phyloP scores from a whole-genome alignment of 2,113 vertebrate genomes.

The Istiophorus platypterus region DNA sequence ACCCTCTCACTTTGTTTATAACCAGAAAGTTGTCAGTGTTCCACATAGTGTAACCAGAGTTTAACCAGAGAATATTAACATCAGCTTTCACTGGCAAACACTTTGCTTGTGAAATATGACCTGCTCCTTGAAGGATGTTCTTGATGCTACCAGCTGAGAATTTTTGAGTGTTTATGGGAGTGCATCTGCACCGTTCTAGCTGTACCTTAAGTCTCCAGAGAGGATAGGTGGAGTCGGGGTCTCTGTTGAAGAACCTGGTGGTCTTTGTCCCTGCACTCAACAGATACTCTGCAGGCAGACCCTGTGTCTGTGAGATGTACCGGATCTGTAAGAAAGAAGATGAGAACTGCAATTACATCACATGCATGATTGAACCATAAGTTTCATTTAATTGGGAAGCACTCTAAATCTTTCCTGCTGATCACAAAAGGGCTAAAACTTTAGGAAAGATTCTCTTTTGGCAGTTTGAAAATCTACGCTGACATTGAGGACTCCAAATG shows the following conservation, averaged over 20 bases:
- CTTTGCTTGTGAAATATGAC: background rate
- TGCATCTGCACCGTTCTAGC: background rate
- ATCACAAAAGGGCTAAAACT: slow-evolving; percentile 21
- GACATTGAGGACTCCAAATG: slow-evolving; percentile 35
- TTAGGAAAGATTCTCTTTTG: slow-evolving; percentile 23
- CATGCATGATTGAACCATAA: slow-evolving; percentile 23
- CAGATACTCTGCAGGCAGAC: slow-evolving; percentile 97
- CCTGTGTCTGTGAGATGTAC: slow-evolving; percentile 99
- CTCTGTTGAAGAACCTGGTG: slow-evolving; percentile 99
- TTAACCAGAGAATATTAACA: slow-evolving; percentile 25
- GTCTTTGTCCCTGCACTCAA: slow-evolving; percentile 99
- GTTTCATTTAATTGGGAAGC: background rate
- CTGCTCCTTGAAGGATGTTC: background rate
- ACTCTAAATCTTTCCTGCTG: background rate
- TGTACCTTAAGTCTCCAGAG: slow-evolving; percentile 98
- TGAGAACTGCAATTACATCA: slow-evolving; percentile 27
- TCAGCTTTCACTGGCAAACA: background rate
- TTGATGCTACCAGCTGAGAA: background rate
- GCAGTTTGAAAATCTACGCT: slow-evolving; percentile 34
- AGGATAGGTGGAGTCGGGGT: slow-evolving; percentile 96
- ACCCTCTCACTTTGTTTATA: slow-evolving; percentile 47
- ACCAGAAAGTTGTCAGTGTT: background rate
- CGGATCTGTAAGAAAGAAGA: slow-evolving; percentile 89
- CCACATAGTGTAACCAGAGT: slow-evolving; percentile 15
- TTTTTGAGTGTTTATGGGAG: background rate